phyloP scores from a whole-genome alignment of 2,113 vertebrate species.

The Oryctolagus cuniculus region mOryCun1.1 NC_091437.1:109179501-109180000 shows the following conservation, averaged over 20 bases:
- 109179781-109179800: background rate
- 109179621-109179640: background rate
- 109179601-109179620: background rate
- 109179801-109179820: background rate
- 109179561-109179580: background rate
- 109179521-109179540: background rate
- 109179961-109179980: no score
- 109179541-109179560: background rate
- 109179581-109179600: background rate
- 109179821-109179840: background rate
- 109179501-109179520: background rate
- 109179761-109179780: background rate
- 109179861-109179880: background rate
- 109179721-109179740: background rate
- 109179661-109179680: background rate
- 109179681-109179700: background rate
- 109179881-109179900: no score
- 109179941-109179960: no score
- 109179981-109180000: no score
- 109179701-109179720: background rate
- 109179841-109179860: conserved; percentile 8
- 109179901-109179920: no score
- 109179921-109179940: no score
- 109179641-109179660: background rate
- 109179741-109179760: background rate